Evolutionary conservation across 1,140 invertebrate genomes (phyloP).

Genomic region (Drosophila pandora): DNA sequence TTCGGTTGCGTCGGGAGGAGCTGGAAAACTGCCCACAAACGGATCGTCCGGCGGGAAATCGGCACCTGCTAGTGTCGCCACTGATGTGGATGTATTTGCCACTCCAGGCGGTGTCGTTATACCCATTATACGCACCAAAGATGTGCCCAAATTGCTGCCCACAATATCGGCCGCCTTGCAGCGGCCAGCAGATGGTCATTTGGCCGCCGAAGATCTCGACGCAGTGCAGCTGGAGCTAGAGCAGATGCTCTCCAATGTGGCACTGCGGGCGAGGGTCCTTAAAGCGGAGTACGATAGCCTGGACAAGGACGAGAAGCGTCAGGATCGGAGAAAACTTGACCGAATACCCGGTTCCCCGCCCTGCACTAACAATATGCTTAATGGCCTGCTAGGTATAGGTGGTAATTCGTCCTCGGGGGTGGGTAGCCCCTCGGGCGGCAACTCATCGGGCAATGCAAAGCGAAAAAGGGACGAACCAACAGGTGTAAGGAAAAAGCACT

Average conservation of each 20-base stretch:
- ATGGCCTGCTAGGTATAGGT: constrained; percentile 45
- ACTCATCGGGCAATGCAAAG: constrained; percentile 70
- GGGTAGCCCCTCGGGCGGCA: constrained; percentile 53
- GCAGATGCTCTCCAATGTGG: constrained; percentile 91
- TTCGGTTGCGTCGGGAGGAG: constrained; percentile 33
- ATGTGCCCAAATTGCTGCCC: constrained; percentile 85
- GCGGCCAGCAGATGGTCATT: constrained; percentile 86
- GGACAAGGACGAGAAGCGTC: constrained; percentile 88
- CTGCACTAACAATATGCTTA: constrained; percentile 26
- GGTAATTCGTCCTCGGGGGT: constrained; percentile 51
- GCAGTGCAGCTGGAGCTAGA: constrained; percentile 94
- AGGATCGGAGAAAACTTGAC: constrained; percentile 86
- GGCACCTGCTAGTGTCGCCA: background rate
- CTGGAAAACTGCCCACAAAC: constrained; percentile 60
- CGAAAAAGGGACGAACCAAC: constrained; percentile 85
- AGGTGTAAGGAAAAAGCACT: constrained; percentile 85
- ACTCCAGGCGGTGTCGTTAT: constrained; percentile 73
- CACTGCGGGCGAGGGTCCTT: constrained; percentile 90
- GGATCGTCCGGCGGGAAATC: constrained; percentile 32
- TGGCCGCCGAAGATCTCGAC: constrained; percentile 93
- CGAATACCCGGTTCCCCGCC: constrained; percentile 62
- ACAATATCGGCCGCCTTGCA: constrained; percentile 86
- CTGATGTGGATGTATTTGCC: constrained; percentile 43
- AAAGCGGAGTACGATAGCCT: constrained; percentile 90
- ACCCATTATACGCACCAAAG: constrained; percentile 82